Base-by-base conservation (phyloP, 2,113 vertebrate species). In the Zootoca vivipara region DNA sequence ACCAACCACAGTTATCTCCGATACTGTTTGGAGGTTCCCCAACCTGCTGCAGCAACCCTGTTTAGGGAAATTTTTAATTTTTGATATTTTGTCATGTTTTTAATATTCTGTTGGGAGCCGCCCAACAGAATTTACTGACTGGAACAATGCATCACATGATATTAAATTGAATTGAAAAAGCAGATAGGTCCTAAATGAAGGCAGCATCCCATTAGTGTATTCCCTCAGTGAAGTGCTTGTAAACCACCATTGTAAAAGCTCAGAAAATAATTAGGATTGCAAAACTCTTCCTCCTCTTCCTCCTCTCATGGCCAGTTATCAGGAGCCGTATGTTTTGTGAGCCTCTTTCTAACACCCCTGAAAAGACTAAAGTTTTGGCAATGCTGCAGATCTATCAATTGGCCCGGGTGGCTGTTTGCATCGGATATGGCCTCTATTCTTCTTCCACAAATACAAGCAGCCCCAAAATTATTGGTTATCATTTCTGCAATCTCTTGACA, bases 401-500 rank as follows among this genome's bases (percentile, higher is more conserved):
- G 83, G 56, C 70, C 56, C 8, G 15, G 46, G 26, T 69, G 70
- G 62, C 10, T 35, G 69, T 65, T 62, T 13, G 22, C 4, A 33
- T 13, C 15, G 18, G 46, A 35, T 1, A 42, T 1, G 58, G 69
- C 75, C 75, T 38, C 90, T 89, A 15, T 7, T 67, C 83, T 91
- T 87, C 83, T 91, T 87, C 24, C 65, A 80, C 64, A 92, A 78
- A 92, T 85, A 78, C 2, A 1, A 81, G 77, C 72, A 88, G 91
- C 58, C 56, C 67, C 93, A 64, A 65, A 90, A 72, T 83, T 90
- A 91, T 86, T 67, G 85, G 80, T 62, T 62, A 86, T 82, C 82
- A 74, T 22, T 92, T 91, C 78, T 83, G 24, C 24, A 46, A 22
- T 86, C 91, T 91, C 7, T 0, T 22, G n/a, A 78, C 88, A 89